Evolutionary conservation across 2,113 vertebrate genomes (phyloP).

Genomic region (Chroicocephalus ridibundus): DNA sequence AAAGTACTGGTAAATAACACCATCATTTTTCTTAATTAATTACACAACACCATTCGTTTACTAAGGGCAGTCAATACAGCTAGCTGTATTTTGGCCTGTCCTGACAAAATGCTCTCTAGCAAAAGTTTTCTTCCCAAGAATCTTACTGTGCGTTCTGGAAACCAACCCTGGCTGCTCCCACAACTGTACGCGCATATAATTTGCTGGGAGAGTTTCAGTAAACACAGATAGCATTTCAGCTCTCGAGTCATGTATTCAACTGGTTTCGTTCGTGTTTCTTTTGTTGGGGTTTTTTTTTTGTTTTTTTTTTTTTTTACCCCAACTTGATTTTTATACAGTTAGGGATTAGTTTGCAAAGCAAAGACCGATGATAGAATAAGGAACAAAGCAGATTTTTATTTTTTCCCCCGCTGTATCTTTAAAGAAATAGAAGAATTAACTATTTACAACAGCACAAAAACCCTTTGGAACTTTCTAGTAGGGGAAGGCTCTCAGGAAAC

Average conservation of each 20-base stretch:
- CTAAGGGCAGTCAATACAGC: neutral
- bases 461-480: neutral
- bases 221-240: neutral
- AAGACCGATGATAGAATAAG: neutral
- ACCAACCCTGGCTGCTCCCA: constrained; percentile 37
- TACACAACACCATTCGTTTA: neutral
- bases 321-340: neutral
- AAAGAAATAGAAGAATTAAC: constrained; percentile 1
- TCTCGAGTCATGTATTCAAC: neutral
- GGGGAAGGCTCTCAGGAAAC: neutral
- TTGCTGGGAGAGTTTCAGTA: constrained; percentile 47
- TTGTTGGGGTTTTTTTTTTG: neutral
- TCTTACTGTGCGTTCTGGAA: constrained; percentile 11
- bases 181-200: neutral
- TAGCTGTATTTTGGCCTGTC: constrained; percentile 17
- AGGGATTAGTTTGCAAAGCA: neutral
- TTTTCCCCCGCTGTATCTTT: neutral
- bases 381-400: neutral
- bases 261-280: neutral
- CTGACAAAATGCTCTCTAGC: constrained; percentile 57
- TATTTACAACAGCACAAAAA: constrained; percentile 10
- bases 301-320: neutral
- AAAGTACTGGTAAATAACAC: constrained; percentile 32
- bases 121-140: constrained; percentile 39
- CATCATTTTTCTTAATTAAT: neutral